phyloP scores from a whole-genome alignment of 2,888 invertebrate species.

The Rotaria sp. region DNA sequence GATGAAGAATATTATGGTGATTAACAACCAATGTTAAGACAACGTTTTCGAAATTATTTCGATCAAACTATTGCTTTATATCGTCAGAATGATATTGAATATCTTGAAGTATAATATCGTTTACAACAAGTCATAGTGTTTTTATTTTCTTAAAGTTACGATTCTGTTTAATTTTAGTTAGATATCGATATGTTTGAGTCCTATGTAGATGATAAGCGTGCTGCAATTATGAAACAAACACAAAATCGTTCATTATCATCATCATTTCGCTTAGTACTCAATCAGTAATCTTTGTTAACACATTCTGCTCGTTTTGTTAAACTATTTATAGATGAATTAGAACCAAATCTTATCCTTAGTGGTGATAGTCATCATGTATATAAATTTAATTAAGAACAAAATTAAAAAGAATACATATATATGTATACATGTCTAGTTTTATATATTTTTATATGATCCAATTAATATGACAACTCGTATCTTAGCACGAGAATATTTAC shows the following conservation, averaged over 20 bases:
- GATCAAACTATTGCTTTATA: conserved; percentile 63
- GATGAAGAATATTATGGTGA: conserved; percentile 70
- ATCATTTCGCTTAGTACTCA: conserved; percentile 45
- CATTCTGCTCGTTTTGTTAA: background rate
- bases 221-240: background rate
- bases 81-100: conserved; percentile 52
- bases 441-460: background rate
- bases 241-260: background rate
- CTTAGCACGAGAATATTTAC: background rate
- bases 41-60: conserved; percentile 70
- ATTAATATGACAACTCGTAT: background rate
- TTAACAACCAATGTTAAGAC: conserved; percentile 45
- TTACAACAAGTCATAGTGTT: conserved; percentile 10
- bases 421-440: background rate
- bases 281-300: conserved; percentile 45
- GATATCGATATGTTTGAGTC: background rate
- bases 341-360: conserved; percentile 36
- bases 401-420: background rate
- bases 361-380: conserved; percentile 45
- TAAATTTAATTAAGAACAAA: background rate
- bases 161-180: conserved; percentile 8
- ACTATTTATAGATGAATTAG: conserved; percentile 37
- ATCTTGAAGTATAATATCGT: conserved; percentile 53
- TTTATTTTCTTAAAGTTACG: too few species aligned
- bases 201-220: background rate